Evolutionary conservation across 2,113 vertebrate genomes (phyloP).

Genomic region (human): GRCh38 chr12:60799001-60799500

Average conservation of each 20-base stretch:
- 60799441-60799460: neutral
- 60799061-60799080: neutral
- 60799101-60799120: neutral
- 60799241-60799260: neutral
- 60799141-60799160: neutral
- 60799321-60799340: neutral
- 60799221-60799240: neutral
- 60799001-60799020: neutral
- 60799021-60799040: neutral
- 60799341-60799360: neutral
- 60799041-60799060: neutral
- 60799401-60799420: neutral
- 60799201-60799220: neutral
- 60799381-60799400: neutral
- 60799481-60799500: neutral
- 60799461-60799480: neutral
- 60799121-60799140: neutral
- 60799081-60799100: neutral
- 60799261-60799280: neutral
- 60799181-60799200: neutral
- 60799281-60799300: neutral
- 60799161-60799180: neutral
- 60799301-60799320: neutral
- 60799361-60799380: neutral
- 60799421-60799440: too few species aligned